phyloP scores from a whole-genome alignment of 2,113 vertebrate species.

The Trematocara unimaculatum region DNA sequence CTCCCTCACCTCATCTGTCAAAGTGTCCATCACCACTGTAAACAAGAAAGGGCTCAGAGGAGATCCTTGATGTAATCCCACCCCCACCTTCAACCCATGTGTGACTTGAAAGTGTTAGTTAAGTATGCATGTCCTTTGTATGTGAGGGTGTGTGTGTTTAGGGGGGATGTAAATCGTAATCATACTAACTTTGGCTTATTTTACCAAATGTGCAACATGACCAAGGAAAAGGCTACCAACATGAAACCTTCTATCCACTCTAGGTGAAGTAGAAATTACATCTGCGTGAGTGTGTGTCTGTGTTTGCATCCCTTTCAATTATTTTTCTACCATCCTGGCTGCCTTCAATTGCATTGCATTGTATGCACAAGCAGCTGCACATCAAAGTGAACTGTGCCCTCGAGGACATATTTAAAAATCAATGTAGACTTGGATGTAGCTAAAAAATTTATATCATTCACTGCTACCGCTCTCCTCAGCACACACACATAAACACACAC shows the following conservation, averaged over 20 bases:
- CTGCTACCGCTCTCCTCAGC: not conserved
- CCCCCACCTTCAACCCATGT: not conserved
- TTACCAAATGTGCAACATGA: not conserved
- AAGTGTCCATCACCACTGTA: not conserved
- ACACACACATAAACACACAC: conserved; percentile 35
- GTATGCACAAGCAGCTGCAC: conserved; percentile 45
- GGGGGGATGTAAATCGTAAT: not conserved
- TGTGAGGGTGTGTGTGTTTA: not conserved
- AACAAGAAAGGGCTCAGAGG: not conserved
- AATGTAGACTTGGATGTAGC: conserved; percentile 50
- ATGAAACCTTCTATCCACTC: not conserved
- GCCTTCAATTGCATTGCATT: conserved; percentile 23
- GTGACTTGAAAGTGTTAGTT: not conserved
- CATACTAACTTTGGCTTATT: not conserved
- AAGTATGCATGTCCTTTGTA: not conserved
- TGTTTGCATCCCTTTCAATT: conserved; percentile 32
- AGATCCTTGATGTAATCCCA: not conserved
- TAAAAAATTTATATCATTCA: conserved; percentile 54
- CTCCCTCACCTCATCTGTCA: not conserved
- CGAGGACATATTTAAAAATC: conserved; percentile 65
- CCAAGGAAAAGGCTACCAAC: not conserved
- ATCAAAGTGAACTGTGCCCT: conserved; percentile 58
- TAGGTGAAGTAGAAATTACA: not conserved
- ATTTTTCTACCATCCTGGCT: conserved; percentile 14
- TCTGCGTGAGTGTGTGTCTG: not conserved